Evolutionary conservation across 2,113 vertebrate species (phyloP).

Genomic region (Stegastes partitus): DNA sequence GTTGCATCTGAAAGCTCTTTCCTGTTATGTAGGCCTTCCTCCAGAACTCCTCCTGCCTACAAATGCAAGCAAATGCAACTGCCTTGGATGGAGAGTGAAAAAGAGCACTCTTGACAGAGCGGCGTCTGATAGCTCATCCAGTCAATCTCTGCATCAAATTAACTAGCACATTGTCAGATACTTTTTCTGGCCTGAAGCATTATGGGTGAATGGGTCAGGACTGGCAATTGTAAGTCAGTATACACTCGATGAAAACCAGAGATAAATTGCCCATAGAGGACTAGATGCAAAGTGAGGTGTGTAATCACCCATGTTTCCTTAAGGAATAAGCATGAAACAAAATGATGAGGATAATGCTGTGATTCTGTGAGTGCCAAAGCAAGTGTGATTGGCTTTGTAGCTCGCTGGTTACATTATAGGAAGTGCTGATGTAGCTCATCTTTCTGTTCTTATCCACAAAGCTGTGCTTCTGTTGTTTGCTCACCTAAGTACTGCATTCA

Average conservation of each 20-base stretch:
- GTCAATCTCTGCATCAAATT: conserved; percentile 69
- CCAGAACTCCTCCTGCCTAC: conserved; percentile 59
- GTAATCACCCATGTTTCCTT: conserved; percentile 57
- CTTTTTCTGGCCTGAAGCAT: conserved; percentile 47
- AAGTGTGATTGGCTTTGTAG: conserved; percentile 67
- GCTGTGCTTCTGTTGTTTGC: conserved; percentile 51
- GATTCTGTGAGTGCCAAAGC: conserved; percentile 42
- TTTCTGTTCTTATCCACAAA: conserved; percentile 46
- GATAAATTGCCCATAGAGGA: conserved; percentile 35
- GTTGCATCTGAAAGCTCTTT: conserved; percentile 69
- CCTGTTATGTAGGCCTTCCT: conserved; percentile 63
- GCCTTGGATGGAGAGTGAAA: conserved; percentile 48
- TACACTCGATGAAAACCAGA: conserved; percentile 22
- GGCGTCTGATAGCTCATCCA: conserved; percentile 62
- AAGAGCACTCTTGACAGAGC: conserved; percentile 54
- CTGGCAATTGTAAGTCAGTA: conserved; percentile 4
- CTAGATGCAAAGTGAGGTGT: conserved; percentile 41
- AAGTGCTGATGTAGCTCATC: conserved; percentile 69
- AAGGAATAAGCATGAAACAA: conserved; percentile 56
- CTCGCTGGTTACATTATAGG: conserved; percentile 49
- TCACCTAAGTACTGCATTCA: conserved; percentile 30
- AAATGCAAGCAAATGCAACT: conserved; percentile 64
- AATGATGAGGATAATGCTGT: conserved; percentile 59
- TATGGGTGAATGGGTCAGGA: conserved; percentile 40
- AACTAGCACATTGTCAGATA: conserved; percentile 64